Evolutionary conservation across 2,888 invertebrate species (phyloP).

Genomic region (Beris morrisii): DNA sequence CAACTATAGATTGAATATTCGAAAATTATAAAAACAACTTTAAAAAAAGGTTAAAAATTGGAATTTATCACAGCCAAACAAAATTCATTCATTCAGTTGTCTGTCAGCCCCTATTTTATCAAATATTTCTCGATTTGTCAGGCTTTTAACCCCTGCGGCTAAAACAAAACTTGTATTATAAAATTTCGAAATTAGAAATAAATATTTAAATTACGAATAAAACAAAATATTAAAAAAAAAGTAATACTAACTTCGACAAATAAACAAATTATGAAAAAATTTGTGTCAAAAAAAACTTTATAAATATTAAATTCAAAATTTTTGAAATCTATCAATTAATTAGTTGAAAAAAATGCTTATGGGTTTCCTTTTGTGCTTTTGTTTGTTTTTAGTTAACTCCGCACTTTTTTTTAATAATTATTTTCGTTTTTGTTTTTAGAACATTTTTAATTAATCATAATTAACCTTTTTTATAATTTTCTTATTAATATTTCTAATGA

Average conservation of each 20-base stretch:
- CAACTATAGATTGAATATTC: not conserved
- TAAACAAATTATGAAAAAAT: slow-evolving; percentile 32
- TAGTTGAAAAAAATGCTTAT: no score
- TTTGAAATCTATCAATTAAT: no score
- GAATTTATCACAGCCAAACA: slow-evolving; percentile 38
- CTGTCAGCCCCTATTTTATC: slow-evolving; percentile 47
- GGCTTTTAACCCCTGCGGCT: slow-evolving; percentile 52
- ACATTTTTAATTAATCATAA: no score
- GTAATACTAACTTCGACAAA: slow-evolving; percentile 18
- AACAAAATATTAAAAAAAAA: slow-evolving; percentile 19
- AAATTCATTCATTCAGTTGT: slow-evolving; percentile 48
- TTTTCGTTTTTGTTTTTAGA: no score
- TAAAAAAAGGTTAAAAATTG: slow-evolving; percentile 5
- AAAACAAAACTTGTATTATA: slow-evolving; percentile 4
- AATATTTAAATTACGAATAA: not conserved
- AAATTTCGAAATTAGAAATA: not conserved
- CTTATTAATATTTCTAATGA: no score
- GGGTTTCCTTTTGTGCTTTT: no score
- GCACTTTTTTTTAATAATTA: no score
- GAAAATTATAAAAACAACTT: slow-evolving; percentile 6
- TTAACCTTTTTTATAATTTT: no score
- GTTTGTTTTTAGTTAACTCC: no score
- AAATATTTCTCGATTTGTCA: slow-evolving; percentile 58
- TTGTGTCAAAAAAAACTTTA: slow-evolving; percentile 2
- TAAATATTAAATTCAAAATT: no score